Percentiles rank a stretch among this genome's conserved stretches.
These are phyloP conservation scores for Pinna nobilis DNA, from an alignment of 1,140 invertebrate species.

Conservation along the genomic window DNA sequence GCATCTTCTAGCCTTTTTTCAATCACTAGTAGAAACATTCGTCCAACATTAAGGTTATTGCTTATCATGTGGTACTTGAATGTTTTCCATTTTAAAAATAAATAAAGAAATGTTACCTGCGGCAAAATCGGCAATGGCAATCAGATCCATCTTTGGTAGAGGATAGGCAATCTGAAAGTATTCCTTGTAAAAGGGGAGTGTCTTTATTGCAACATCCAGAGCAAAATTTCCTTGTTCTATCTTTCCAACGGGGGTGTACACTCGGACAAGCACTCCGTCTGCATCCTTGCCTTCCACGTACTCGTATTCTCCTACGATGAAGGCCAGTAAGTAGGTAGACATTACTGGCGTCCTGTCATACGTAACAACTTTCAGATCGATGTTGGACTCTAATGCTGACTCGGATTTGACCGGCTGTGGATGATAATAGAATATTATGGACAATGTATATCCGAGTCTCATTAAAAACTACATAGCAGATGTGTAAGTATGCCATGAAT, in stretches of 20 bases:
- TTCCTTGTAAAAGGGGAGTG: constrained; percentile 92
- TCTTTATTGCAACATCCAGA: constrained; percentile 81
- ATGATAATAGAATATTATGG: constrained; percentile 14
- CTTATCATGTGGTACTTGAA: no score
- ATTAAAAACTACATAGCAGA: no score
- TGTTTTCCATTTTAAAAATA: no score
- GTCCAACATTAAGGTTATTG: no score
- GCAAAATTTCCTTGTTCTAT: constrained; percentile 95
- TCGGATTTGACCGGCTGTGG: constrained; percentile 80
- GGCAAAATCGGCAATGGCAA: constrained; percentile 91
- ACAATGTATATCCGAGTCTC: no score
- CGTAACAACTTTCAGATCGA: constrained; percentile 79
- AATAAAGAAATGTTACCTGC: constrained; percentile 54
- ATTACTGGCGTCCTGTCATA: constrained; percentile 94
- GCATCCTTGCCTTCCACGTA: constrained; percentile 83
- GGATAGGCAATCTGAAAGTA: constrained; percentile 97
- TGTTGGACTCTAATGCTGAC: constrained; percentile 71
- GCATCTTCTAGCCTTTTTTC: no score
- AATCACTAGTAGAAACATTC: no score
- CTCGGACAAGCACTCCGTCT: constrained; percentile 88
- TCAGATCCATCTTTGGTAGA: constrained; percentile 95
- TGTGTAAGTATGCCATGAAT: no score
- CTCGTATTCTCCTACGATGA: constrained; percentile 95
- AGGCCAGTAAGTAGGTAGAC: constrained; percentile 96
- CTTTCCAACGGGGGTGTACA: constrained; percentile 94